Evolutionary conservation across 2,797 vertebrate genomes (phyloP).

Genomic region (Benthosema pterotum): DNA sequence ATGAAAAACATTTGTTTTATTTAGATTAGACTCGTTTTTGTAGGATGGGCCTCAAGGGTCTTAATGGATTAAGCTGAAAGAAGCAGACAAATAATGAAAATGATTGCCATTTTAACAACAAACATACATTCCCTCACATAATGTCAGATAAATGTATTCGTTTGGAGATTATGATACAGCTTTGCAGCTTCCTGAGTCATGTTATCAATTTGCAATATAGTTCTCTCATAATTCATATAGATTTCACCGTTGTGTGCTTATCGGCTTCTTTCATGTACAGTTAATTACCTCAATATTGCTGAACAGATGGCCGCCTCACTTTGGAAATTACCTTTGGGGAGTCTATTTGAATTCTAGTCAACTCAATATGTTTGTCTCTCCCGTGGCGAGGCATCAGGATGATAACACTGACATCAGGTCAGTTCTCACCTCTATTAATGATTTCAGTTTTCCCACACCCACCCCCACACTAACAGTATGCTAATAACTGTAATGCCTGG

Average conservation of each 20-base stretch:
- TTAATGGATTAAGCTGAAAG: too few species aligned
- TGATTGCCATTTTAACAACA: too few species aligned
- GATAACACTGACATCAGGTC: conserved; percentile 33
- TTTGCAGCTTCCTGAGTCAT: background rate
- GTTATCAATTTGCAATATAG: conserved; percentile 29
- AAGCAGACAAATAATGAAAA: too few species aligned
- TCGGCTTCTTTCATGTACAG: conserved; percentile 48
- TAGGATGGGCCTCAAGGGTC: too few species aligned
- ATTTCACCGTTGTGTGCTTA: conserved; percentile 40
- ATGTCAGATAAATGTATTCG: conserved; percentile 2
- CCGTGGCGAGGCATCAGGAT: conserved; percentile 20
- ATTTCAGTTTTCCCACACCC: conserved; percentile 22
- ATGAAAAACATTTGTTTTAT: too few species aligned
- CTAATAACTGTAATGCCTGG: conserved; percentile 26
- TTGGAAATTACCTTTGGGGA: conserved; percentile 48
- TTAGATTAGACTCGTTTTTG: too few species aligned
- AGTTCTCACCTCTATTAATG: conserved; percentile 34
- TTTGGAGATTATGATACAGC: conserved; percentile 8
- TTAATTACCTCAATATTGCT: conserved; percentile 60
- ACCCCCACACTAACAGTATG: background rate
- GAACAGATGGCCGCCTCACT: conserved; percentile 60
- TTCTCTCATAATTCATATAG: conserved; percentile 42
- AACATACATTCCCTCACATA: too few species aligned
- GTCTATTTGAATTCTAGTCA: conserved; percentile 44
- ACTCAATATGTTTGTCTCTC: conserved; percentile 44